Base-by-base conservation (phyloP, 2,113 vertebrate species). In the Cinclus cinclus region DNA sequence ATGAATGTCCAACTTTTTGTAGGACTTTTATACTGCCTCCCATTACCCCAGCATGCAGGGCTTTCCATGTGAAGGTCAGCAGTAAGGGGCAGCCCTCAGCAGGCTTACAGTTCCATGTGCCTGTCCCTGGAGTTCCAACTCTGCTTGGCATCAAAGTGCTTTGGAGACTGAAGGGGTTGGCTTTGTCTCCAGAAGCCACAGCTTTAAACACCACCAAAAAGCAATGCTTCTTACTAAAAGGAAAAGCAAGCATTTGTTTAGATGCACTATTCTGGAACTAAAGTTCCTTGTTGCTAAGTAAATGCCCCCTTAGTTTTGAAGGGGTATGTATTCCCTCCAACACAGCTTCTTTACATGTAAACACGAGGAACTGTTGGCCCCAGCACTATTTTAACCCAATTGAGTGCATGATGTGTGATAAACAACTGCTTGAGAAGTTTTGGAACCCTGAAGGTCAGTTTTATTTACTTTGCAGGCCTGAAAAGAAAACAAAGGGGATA, bases 1-100 rank as follows among this genome's bases (percentile, higher is more conserved):
- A n/a, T 11, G 4, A 35, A 53, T 6, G 1, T 27, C 28, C 19
- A 27, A 2, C 11, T 2, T 62, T 4, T 21, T 13, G 41, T 4
- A 35, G 55, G 16, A 39, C 23, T 47, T 67, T 50, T 22, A 30
- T 0, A 7, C 6, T 19, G 9, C 35, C 11, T 50, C 8, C 18
- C 16, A 25, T 28, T 13, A 69, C 4, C 22, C n/a, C 35, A 53
- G 25, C 13, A 89, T 1, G 22, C 27, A 27, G 70, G 41, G 11
- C 39, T 56, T 16, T 20, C 35, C 3, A 1, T 4, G 13, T 25
- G 30, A 67, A 65, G 23, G 17, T 31, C 55, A 64, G 3, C 11
- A 75, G 4, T 2, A 52, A 64, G 13, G 58, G n/a, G 11, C 23
- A 62, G 47, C 10, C 30, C 53, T 14, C 47, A 52, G 30, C 39